Evolutionary conservation across 37 sponge, comb jelly and placozoan genomes (phyloP).

Genomic region (Geodia barretti): DNA sequence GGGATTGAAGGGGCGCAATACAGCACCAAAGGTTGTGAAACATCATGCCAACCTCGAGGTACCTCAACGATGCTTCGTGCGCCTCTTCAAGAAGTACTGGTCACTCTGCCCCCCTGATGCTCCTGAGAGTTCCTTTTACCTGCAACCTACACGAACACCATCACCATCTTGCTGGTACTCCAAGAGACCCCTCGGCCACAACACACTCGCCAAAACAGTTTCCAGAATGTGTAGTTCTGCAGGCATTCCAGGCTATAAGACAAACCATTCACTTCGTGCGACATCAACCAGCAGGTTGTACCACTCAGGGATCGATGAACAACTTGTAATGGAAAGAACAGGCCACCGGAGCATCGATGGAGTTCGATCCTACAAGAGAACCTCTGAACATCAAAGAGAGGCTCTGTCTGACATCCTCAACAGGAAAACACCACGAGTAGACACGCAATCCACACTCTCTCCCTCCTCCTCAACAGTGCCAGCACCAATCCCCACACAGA

Average conservation of each 20-base stretch:
- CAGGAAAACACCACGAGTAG: too few relatives aligned
- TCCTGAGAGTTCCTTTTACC: conserved; percentile 12
- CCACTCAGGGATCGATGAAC: conserved; percentile 35
- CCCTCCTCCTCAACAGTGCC: too few relatives aligned
- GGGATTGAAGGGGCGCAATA: conserved; percentile 24
- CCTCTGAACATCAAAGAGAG: neutral
- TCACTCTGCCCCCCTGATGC: conserved; percentile 7
- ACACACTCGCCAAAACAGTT: neutral
- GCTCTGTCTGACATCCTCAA: conserved; percentile 12
- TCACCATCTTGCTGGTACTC: neutral
- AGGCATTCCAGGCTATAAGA: conserved; percentile 13
- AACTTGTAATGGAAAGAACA: conserved; percentile 36
- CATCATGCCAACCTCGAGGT: conserved; percentile 19
- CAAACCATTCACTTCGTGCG: conserved; percentile 37
- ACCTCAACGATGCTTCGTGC: conserved; percentile 12
- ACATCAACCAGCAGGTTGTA: conserved; percentile 29
- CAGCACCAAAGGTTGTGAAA: conserved; percentile 12
- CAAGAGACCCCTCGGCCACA: conserved; percentile 3
- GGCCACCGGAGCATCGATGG: conserved; percentile 40
- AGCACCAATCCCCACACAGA: too few relatives aligned
- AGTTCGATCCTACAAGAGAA: conserved; percentile 22
- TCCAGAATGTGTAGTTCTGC: conserved; percentile 1
- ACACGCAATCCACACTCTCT: too few relatives aligned
- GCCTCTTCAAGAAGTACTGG: conserved; percentile 2
- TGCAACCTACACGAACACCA: neutral